phyloP scores from a whole-genome alignment of 2,113 vertebrate genomes.

The Porphyrio hochstetteri region DNA sequence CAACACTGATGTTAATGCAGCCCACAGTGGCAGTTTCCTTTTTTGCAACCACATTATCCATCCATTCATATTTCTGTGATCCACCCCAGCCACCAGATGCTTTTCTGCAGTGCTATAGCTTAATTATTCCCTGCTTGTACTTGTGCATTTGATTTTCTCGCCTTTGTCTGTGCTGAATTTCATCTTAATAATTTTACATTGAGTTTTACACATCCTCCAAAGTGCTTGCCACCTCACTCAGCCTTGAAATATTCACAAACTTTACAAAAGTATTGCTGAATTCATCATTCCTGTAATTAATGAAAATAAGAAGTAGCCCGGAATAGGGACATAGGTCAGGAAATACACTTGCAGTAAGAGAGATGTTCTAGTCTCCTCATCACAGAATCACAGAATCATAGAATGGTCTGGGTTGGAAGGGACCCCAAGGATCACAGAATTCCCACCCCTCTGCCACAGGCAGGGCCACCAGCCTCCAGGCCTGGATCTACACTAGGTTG shows the following conservation, averaged over 20 bases:
- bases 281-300: neutral
- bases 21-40: neutral
- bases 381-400: no score
- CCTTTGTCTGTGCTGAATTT: conserved; percentile 9
- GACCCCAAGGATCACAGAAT: no score
- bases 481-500: no score
- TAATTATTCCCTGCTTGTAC: conserved; percentile 35
- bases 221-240: neutral
- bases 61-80: neutral
- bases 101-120: conserved; percentile 21
- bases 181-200: neutral
- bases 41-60: conserved; percentile 2
- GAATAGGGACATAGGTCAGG: neutral
- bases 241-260: neutral
- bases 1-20: neutral
- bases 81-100: neutral
- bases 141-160: neutral
- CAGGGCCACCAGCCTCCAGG: no score
- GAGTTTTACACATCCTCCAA: neutral
- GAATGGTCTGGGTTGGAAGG: no score
- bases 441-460: no score
- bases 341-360: neutral
- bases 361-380: no score
- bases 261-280: neutral
- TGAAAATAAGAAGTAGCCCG: neutral